A percentile compares a stretch with the other conserved stretches of the same genome.
phyloP scores from a whole-genome alignment of 2,113 vertebrate species.

The Chunga burmeisteri region DNA sequence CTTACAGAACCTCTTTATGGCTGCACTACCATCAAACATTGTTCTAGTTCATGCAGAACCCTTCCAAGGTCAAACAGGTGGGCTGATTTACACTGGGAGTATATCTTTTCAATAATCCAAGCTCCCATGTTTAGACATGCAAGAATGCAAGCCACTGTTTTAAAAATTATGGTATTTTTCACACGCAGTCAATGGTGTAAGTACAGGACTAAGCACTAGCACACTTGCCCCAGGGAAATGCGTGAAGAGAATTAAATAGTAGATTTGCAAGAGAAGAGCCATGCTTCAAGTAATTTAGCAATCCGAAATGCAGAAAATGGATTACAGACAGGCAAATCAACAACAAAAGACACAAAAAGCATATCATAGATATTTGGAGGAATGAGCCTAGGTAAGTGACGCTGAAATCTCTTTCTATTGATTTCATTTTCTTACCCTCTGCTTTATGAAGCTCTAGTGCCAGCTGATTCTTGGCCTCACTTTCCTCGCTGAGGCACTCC shows the following conservation, averaged over 20 bases:
- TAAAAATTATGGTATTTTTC: neutral
- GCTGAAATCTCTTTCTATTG: neutral
- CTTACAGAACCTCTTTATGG: neutral
- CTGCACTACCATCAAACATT: neutral
- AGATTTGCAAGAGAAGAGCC: neutral
- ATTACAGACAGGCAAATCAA: neutral
- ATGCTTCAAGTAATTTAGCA: neutral
- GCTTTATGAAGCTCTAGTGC: slow-evolving; percentile 87
- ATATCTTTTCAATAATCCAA: neutral
- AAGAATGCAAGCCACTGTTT: neutral
- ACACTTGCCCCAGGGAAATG: neutral
- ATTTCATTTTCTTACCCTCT: slow-evolving; percentile 77
- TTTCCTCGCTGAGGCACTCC: slow-evolving; percentile 81
- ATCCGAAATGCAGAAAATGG: neutral
- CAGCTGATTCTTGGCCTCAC: slow-evolving; percentile 76
- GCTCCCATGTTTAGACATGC: neutral
- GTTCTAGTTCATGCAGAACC: neutral
- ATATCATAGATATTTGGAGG: accelerated
- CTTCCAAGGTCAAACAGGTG: neutral
- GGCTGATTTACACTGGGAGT: neutral
- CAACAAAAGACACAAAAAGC: neutral
- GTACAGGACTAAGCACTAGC: neutral
- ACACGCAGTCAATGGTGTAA: neutral
- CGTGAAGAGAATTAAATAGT: neutral
- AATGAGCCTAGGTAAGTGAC: neutral